Conservation (phyloP, 2,888 invertebrate genomes). For the Thereva nobilitata region DNA sequence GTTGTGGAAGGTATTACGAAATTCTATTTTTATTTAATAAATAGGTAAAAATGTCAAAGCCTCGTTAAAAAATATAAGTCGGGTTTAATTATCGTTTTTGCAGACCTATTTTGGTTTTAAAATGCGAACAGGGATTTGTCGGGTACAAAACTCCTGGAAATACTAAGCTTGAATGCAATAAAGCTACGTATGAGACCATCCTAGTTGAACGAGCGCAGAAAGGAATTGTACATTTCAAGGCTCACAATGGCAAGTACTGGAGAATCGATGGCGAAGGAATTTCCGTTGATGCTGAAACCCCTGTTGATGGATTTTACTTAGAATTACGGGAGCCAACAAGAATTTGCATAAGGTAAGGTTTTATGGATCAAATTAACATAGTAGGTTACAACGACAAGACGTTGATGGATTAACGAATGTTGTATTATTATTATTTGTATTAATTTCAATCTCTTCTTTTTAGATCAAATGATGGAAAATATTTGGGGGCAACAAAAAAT, state of each 20-base stretch:
- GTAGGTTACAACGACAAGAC: too few species aligned
- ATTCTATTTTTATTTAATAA: slow-evolving; percentile 92
- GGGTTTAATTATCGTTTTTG: slow-evolving; percentile 41
- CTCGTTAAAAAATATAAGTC: not conserved
- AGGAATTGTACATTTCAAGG: slow-evolving; percentile 90
- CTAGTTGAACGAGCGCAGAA: slow-evolving; percentile 87
- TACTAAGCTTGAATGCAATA: slow-evolving; percentile 90
- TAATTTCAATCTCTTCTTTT: slow-evolving; percentile 7
- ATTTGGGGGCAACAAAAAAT: slow-evolving; percentile 88
- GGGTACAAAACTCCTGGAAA: slow-evolving; percentile 81
- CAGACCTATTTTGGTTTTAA: slow-evolving; percentile 89
- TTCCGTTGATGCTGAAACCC: slow-evolving; percentile 80
- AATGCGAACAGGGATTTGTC: slow-evolving; percentile 95
- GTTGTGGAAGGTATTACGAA: slow-evolving; percentile 84
- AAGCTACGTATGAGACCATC: slow-evolving; percentile 92
- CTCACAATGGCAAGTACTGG: slow-evolving; percentile 94
- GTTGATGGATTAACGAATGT: not conserved
- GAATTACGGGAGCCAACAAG: slow-evolving; percentile 92
- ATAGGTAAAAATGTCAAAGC: slow-evolving; percentile 63
- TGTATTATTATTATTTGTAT: not conserved
- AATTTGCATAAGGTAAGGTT: slow-evolving; percentile 77
- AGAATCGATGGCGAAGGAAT: slow-evolving; percentile 86
- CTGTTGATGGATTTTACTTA: slow-evolving; percentile 83
- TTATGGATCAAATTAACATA: not conserved
- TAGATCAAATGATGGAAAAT: slow-evolving; percentile 66